Evolutionary conservation across 2,113 vertebrate genomes (phyloP), one percentile per base, ranked within the genome.

Genomic region (Theristicus caerulescens): DNA sequence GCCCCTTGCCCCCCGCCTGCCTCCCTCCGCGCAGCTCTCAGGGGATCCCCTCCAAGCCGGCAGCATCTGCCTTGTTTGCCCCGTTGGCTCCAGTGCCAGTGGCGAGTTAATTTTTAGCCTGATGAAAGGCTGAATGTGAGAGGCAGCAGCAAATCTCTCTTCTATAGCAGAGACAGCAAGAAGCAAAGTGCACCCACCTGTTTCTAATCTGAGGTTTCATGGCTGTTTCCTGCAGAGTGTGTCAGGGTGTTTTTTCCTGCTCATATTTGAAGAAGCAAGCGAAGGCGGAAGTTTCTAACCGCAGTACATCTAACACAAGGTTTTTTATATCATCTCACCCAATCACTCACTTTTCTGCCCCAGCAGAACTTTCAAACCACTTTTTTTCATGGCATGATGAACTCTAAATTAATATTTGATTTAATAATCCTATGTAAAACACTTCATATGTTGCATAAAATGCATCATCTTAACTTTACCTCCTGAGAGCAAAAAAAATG

Each of bases 151-250:
- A 73, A 88, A 82, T 4, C 82, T 64, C 21, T 71, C 32, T 42
- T 42, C 25, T 47, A 57, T 2, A 88, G 91, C 90, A 73, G 67
- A 81, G 88, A 27, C 3, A 85, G 91, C 19, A 6, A 95, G 94
- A 92, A 81, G 88, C 69, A 44, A 86, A 93, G 61, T 26, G 96
- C 94, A 97, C 96, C 96, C 95, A 98, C 97, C 97, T 97, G 95
- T 59, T 92, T 92, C 88, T 13, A 40, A 20, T 34, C 95, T 81
- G 93, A 94, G 96, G 95, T 91, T 94, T 93, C 46, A 10, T 51
- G 58, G 96, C 94, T 61, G 49, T 84, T 92, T 91, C 95, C 95
- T 93, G 90, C 70, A 51, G 8, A 32, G 52, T 51, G 93, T 91
- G 83, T 79, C 85, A 69, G 84, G 19, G 7, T 95, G 89, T 94